These are phyloP conservation scores for Umimayanthus chanpuru DNA, from an alignment of 92 coral and sea anemone genomes.

Conservation along the genomic window DNA sequence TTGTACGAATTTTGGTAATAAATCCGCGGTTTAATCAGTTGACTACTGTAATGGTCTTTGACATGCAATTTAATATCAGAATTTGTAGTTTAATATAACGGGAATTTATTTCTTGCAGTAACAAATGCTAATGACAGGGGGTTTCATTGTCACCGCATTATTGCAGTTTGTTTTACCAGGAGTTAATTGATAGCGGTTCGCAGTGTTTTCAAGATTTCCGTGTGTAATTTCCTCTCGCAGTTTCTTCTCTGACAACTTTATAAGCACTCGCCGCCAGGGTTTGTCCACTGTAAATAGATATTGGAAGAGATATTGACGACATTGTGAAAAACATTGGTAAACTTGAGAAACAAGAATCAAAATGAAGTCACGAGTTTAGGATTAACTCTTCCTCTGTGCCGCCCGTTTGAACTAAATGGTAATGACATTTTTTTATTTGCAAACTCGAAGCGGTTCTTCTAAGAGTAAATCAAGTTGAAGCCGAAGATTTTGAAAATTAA, in stretches of 20 bases:
- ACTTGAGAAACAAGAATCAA: conserved; percentile 21
- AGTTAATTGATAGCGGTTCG: conserved; percentile 72
- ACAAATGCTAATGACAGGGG: conserved; percentile 10
- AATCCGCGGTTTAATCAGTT: conserved; percentile 12
- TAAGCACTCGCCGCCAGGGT: conserved; percentile 28
- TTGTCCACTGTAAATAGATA: conserved; percentile 39
- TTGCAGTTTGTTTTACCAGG: conserved; percentile 59
- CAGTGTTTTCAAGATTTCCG: conserved; percentile 57
- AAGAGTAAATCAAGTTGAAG: conserved; percentile 24
- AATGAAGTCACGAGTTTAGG: conserved; percentile 27
- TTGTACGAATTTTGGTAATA: neutral
- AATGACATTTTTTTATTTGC: conserved; percentile 41
- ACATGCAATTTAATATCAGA: conserved; percentile 28
- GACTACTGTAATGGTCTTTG: conserved; percentile 36
- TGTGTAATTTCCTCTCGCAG: conserved; percentile 39
- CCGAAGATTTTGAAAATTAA: conserved; percentile 17
- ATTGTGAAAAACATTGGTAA: conserved; percentile 30
- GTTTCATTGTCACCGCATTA: conserved; percentile 29
- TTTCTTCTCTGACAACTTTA: conserved; percentile 32
- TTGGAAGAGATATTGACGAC: conserved; percentile 30
- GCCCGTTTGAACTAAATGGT: conserved; percentile 19
- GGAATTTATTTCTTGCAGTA: conserved; percentile 40
- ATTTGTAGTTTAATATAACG: conserved; percentile 41
- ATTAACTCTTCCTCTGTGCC: conserved; percentile 17
- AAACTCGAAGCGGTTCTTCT: conserved; percentile 27